Evolutionary conservation across 2,888 invertebrate genomes (phyloP).

Genomic region (Protonemura montana): DNA sequence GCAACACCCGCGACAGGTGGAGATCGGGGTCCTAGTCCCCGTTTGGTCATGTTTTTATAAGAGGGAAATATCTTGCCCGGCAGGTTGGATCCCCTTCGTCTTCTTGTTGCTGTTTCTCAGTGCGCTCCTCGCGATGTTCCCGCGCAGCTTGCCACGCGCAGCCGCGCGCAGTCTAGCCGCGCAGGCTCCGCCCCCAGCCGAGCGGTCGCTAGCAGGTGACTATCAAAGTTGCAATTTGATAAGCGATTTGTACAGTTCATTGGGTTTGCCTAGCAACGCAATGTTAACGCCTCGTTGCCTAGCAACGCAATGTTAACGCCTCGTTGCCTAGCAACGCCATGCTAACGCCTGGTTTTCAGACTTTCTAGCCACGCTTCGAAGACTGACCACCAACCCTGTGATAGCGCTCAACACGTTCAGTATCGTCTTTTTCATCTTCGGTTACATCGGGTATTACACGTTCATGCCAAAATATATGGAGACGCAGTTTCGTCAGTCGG

Average conservation of each 20-base stretch:
- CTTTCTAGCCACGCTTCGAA: slow-evolving; percentile 53
- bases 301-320: too few species aligned
- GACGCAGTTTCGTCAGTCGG: slow-evolving; percentile 62
- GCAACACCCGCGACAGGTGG: too few species aligned
- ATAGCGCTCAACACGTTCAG: slow-evolving; percentile 60
- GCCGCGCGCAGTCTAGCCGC: slow-evolving; percentile 31
- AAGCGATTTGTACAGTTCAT: too few species aligned
- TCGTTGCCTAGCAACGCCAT: too few species aligned
- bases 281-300: too few species aligned
- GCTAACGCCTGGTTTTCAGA: slow-evolving; percentile 51
- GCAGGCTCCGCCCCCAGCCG: not conserved
- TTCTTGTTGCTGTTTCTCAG: slow-evolving; percentile 54
- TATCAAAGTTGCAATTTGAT: too few species aligned
- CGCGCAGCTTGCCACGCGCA: slow-evolving; percentile 56
- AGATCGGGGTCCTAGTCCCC: too few species aligned
- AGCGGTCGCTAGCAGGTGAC: slow-evolving; percentile 35
- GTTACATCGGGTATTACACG: slow-evolving; percentile 60
- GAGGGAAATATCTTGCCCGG: not conserved
- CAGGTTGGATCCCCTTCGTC: slow-evolving; percentile 54
- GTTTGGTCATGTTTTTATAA: too few species aligned
- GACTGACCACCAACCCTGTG: slow-evolving; percentile 58
- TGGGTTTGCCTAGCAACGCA: too few species aligned
- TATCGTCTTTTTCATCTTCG: slow-evolving; percentile 59
- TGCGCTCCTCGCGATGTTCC: slow-evolving; percentile 57
- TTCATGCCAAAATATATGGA: slow-evolving; percentile 65